Evolutionary conservation across 2,888 invertebrate species (phyloP).

Genomic region (Mechanitis messenoides): DNA sequence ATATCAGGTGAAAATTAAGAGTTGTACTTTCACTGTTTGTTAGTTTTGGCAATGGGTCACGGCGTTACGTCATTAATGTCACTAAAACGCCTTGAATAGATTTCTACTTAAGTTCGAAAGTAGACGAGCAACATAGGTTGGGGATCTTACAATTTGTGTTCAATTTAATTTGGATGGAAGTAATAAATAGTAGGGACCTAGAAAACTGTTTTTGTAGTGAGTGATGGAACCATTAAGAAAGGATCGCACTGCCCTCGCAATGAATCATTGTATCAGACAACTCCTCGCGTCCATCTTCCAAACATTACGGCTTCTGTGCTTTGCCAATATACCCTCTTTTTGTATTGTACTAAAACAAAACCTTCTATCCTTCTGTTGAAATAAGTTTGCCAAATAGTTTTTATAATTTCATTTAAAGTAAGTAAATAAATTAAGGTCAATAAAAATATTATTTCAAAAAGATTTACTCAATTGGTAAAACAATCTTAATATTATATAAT

Average conservation of each 20-base stretch:
- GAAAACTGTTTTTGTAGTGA: conserved; percentile 29
- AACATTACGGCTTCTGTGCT: neutral
- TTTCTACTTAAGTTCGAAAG: conserved; percentile 8
- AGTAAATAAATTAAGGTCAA: too few species aligned
- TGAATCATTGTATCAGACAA: conserved; percentile 39
- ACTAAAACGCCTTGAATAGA: conserved; percentile 10
- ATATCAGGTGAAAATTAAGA: conserved; percentile 31
- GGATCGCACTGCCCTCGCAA: conserved; percentile 31
- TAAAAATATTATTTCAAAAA: too few species aligned
- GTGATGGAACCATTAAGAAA: conserved; percentile 37
- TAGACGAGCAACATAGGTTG: neutral
- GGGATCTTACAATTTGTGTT: neutral
- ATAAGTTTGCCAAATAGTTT: too few species aligned
- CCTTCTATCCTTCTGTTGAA: too few species aligned
- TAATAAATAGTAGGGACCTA: conserved; percentile 9
- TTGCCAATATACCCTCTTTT: neutral
- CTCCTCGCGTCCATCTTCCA: neutral
- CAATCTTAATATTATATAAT: too few species aligned
- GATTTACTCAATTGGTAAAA: too few species aligned
- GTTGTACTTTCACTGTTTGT: conserved; percentile 69
- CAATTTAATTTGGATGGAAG: conserved; percentile 3
- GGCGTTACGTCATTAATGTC: conserved; percentile 36
- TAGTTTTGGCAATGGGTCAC: conserved; percentile 51
- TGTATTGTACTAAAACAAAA: too few species aligned
- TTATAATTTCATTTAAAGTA: too few species aligned